A percentile compares a stretch with the other conserved stretches of the same genome.
Evolutionary conservation across 1,140 invertebrate genomes (phyloP).

Genomic region (Aethina tumida): DNA sequence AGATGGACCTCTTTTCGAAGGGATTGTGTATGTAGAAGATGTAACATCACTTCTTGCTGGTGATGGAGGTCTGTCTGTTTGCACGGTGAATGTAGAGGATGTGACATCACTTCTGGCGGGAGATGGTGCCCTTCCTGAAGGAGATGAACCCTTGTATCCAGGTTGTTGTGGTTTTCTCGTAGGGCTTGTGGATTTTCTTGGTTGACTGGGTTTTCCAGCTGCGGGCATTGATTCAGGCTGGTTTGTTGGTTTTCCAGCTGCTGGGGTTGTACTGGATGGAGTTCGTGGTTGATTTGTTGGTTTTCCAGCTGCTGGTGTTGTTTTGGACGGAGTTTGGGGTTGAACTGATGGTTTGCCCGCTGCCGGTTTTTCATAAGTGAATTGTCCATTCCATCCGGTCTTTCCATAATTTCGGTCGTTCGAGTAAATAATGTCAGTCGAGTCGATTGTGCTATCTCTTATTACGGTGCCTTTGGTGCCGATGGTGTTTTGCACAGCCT

Average conservation of each 20-base stretch:
- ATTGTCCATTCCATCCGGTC: conserved; percentile 28
- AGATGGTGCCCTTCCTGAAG: too few species aligned
- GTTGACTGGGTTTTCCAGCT: conserved; percentile 1
- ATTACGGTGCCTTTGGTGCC: conserved; percentile 27
- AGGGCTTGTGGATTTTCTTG: conserved; percentile 1
- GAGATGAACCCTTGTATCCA: too few species aligned
- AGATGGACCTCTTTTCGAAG: too few species aligned
- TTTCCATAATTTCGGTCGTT: conserved; percentile 29
- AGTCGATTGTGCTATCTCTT: conserved; percentile 21
- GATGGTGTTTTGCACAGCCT: conserved; percentile 26
- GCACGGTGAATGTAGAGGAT: too few species aligned
- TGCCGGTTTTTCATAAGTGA: conserved; percentile 21
- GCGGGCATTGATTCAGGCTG: conserved; percentile 3
- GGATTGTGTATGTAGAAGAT: too few species aligned
- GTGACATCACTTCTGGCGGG: too few species aligned
- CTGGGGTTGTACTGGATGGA: conserved; percentile 5
- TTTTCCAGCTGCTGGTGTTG: not conserved
- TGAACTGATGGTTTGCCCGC: conserved; percentile 10
- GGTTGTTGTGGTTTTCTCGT: too few species aligned
- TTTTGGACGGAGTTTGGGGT: conserved; percentile 5
- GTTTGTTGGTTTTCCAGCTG: conserved; percentile 2
- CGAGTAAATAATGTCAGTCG: conserved; percentile 27
- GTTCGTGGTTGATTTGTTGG: not conserved
- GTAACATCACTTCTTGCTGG: too few species aligned
- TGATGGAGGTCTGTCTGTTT: too few species aligned